These are phyloP conservation scores for Xerus rutilus DNA, from an alignment of 2,797 vertebrate species.

Conservation along the genomic window DNA sequence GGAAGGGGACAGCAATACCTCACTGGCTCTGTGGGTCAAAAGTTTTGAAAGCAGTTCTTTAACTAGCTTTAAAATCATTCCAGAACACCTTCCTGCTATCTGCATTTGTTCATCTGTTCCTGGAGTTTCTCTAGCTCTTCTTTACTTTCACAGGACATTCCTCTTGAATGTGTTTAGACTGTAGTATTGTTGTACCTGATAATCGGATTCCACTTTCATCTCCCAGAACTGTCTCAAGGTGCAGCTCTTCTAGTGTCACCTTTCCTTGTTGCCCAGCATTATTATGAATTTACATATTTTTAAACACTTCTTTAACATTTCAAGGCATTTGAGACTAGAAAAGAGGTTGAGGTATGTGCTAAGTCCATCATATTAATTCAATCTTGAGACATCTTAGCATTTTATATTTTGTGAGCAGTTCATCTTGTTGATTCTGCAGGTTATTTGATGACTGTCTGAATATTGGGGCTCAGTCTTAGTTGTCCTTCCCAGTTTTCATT, in stretches of 20 bases:
- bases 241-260: background rate
- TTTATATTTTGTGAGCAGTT: background rate
- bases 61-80: background rate
- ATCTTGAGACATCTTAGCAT: background rate
- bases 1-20: background rate
- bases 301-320: background rate
- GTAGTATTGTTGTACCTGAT: background rate
- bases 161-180: background rate
- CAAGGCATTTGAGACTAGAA: background rate
- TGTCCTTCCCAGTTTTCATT: background rate
- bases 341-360: background rate
- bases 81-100: background rate
- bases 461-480: background rate
- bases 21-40: background rate
- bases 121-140: background rate
- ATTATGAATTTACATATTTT: background rate
- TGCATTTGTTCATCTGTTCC: background rate
- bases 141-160: background rate
- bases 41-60: conserved; percentile 31
- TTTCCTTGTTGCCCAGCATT: background rate
- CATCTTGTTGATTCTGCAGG: background rate
- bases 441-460: background rate
- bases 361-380: background rate
- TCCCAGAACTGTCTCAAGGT: background rate
- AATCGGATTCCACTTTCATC: background rate